Percentiles rank a stretch among this genome's conserved stretches.
Evolutionary conservation across 2,113 vertebrate genomes (phyloP).

Genomic region (Sylvia atricapilla): DNA sequence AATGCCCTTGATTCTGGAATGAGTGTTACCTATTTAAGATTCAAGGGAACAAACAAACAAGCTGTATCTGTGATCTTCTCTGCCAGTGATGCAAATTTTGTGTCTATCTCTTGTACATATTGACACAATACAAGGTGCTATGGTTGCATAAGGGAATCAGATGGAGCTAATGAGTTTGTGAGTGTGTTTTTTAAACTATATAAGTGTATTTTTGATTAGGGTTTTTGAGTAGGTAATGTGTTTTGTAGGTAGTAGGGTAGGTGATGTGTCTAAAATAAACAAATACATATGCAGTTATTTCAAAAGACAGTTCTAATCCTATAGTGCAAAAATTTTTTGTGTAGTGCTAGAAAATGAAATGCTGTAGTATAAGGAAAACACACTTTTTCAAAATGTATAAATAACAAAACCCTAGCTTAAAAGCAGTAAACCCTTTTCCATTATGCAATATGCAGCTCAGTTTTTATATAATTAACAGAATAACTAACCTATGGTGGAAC

Average conservation of each 20-base stretch:
- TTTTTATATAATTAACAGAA: constrained; percentile 8
- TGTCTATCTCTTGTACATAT: background rate
- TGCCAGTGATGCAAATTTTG: background rate
- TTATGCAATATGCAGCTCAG: background rate
- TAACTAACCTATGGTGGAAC: background rate
- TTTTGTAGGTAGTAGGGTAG: background rate
- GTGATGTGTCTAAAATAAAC: background rate
- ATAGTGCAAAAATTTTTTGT: background rate
- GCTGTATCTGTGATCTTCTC: background rate
- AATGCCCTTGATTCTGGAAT: background rate
- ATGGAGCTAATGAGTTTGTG: background rate
- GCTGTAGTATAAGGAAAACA: background rate
- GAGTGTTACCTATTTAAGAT: background rate
- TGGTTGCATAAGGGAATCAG: background rate
- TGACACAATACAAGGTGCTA: background rate
- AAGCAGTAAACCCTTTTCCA: background rate
- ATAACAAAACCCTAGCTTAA: background rate
- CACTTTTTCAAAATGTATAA: background rate
- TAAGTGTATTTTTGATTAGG: background rate
- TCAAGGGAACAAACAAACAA: background rate
- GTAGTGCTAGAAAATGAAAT: background rate
- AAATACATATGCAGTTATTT: background rate
- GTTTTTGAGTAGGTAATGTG: background rate
- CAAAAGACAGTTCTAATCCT: background rate
- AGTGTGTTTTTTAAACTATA: background rate